Percentiles rank a stretch among this genome's conserved stretches.
These are phyloP conservation scores for Strigamia crassipes DNA, from an alignment of 2,888 invertebrate genomes.

Conservation along the genomic window DNA sequence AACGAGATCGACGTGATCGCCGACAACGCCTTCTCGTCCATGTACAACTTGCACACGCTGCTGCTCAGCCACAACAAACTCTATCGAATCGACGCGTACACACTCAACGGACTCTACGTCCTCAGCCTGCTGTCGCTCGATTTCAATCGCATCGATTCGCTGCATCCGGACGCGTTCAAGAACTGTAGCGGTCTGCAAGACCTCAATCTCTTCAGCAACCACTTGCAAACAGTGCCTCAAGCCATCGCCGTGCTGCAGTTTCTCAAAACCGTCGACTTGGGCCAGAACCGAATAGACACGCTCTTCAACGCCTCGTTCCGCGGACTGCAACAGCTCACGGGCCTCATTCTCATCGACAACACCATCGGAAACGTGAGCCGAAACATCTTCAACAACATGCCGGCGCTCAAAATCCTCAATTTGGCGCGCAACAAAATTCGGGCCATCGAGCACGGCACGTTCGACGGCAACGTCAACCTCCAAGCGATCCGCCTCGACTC, in stretches of 20 bases:
- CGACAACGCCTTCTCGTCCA: slow-evolving; percentile 84
- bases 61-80: slow-evolving; percentile 84
- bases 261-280: slow-evolving; percentile 84
- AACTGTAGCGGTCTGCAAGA: slow-evolving; percentile 90
- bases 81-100: slow-evolving; percentile 80
- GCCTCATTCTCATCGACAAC: slow-evolving; percentile 86
- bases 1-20: slow-evolving; percentile 82
- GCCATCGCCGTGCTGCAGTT: slow-evolving; percentile 84
- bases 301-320: slow-evolving; percentile 81
- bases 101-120: slow-evolving; percentile 85
- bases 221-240: slow-evolving; percentile 76
- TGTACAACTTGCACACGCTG: slow-evolving; percentile 89
- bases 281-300: slow-evolving; percentile 83
- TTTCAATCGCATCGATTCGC: slow-evolving; percentile 79
- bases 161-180: slow-evolving; percentile 84
- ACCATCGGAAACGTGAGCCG: slow-evolving; percentile 79
- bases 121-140: slow-evolving; percentile 82
- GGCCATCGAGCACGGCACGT: slow-evolving; percentile 77
- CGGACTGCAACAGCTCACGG: slow-evolving; percentile 82
- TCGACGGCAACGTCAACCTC: slow-evolving; percentile 76
- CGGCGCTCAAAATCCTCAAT: slow-evolving; percentile 79
- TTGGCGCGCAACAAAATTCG: slow-evolving; percentile 82
- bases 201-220: slow-evolving; percentile 85
- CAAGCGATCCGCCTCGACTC: slow-evolving; percentile 86
- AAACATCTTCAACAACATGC: slow-evolving; percentile 77